A percentile compares a stretch with the other conserved stretches of the same genome.
Conservation (phyloP, 2,888 invertebrate genomes). For the Drosophila neotestacea region DNA sequence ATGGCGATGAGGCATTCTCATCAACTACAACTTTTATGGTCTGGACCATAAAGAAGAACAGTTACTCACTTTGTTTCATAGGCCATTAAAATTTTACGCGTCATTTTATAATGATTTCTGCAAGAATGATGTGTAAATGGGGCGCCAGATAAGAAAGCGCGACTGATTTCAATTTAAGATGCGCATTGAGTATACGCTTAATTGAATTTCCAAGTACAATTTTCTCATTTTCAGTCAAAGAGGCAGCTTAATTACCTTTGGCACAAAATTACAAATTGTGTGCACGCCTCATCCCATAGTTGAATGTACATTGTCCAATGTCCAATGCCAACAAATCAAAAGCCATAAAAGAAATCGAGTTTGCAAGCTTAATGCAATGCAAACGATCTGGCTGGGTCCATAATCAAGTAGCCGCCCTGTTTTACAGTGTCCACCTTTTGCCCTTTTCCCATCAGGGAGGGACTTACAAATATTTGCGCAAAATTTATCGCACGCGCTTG, state of each 20-base stretch:
- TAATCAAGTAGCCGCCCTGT: constrained; percentile 59
- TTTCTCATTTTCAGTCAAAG: constrained; percentile 9
- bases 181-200: constrained; percentile 51
- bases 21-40: constrained; percentile 68
- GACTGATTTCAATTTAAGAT: constrained; percentile 76
- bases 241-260: constrained; percentile 70
- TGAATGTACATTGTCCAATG: not conserved
- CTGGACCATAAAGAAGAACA: constrained; percentile 50
- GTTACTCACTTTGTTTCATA: constrained; percentile 40
- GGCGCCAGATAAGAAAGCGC: constrained; percentile 50
- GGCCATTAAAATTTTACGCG: constrained; percentile 75
- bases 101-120: constrained; percentile 76
- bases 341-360: constrained; percentile 40
- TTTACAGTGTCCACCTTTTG: constrained; percentile 20
- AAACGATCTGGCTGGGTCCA: constrained; percentile 42
- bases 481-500: constrained; percentile 72
- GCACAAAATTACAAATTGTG: constrained; percentile 55
- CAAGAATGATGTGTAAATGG: constrained; percentile 75
- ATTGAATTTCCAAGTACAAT: constrained; percentile 64
- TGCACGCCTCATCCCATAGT: constrained; percentile 23
- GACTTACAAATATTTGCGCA: constrained; percentile 69
- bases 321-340: constrained; percentile 47
- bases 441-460: constrained; percentile 10
- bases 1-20: constrained; percentile 15
- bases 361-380: constrained; percentile 58